These are phyloP conservation scores for Melanerpes formicivorus DNA, from an alignment of 2,113 vertebrate genomes.

Conservation along the genomic window DNA sequence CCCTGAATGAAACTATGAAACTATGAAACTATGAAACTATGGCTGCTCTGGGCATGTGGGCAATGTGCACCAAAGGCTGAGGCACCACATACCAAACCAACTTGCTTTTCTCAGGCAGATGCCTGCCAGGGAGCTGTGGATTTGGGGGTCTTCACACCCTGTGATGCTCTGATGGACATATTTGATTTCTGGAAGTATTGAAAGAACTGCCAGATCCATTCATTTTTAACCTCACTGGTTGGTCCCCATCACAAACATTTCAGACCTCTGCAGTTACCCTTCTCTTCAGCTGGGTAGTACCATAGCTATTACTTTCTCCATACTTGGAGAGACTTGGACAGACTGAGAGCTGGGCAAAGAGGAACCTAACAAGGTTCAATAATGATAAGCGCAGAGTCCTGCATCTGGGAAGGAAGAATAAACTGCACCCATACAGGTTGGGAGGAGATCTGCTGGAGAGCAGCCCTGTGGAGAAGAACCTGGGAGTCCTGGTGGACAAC, in stretches of 20 bases:
- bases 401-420: too few species aligned
- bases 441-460: too few species aligned
- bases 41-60: fast-evolving
- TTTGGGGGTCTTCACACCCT: neutral
- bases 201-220: neutral
- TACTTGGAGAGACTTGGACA: too few species aligned
- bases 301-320: fast-evolving
- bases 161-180: neutral
- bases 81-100: neutral
- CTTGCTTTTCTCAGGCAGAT: neutral
- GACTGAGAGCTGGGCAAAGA: too few species aligned
- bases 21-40: too few species aligned
- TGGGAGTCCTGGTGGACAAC: too few species aligned
- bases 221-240: fast-evolving
- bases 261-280: neutral
- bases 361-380: too few species aligned
- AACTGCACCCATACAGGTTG: too few species aligned
- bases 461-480: too few species aligned
- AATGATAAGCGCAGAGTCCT: too few species aligned
- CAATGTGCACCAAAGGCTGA: neutral
- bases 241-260: neutral
- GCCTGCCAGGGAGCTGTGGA: neutral
- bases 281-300: neutral
- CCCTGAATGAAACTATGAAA: too few species aligned
- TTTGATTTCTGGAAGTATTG: neutral